Evolutionary conservation across 2,113 vertebrate species (phyloP).

Genomic region (Nycticebus coucang): DNA sequence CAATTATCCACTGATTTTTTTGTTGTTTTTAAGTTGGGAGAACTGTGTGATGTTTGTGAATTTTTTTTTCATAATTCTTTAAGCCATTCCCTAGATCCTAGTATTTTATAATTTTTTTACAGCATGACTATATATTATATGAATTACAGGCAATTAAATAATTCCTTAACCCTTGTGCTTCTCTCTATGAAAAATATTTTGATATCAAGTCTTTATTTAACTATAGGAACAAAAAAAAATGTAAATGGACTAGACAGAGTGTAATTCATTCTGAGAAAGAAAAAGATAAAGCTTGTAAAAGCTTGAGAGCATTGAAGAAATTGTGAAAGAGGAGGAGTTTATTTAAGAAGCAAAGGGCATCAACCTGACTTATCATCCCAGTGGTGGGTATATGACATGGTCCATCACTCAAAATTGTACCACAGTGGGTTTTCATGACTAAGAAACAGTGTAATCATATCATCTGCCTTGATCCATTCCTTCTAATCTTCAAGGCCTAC

Average conservation of each 20-base stretch:
- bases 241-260: not conserved
- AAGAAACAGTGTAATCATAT: not conserved
- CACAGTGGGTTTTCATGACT: not conserved
- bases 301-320: not conserved
- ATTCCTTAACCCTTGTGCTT: not conserved
- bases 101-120: not conserved
- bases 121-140: not conserved
- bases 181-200: not conserved
- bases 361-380: not conserved
- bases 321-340: not conserved
- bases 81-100: not conserved
- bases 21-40: not conserved
- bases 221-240: not conserved
- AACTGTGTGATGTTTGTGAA: not conserved
- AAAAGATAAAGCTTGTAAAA: not conserved
- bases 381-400: too few species aligned
- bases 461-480: not conserved
- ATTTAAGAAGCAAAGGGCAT: not conserved
- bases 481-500: not conserved
- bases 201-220: constrained; percentile 20
- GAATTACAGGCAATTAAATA: not conserved
- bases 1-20: not conserved
- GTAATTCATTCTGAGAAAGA: not conserved
- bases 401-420: not conserved
- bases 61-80: constrained; percentile 6